phyloP scores from a whole-genome alignment of 2,113 vertebrate species.

The Eublepharis macularius region DNA sequence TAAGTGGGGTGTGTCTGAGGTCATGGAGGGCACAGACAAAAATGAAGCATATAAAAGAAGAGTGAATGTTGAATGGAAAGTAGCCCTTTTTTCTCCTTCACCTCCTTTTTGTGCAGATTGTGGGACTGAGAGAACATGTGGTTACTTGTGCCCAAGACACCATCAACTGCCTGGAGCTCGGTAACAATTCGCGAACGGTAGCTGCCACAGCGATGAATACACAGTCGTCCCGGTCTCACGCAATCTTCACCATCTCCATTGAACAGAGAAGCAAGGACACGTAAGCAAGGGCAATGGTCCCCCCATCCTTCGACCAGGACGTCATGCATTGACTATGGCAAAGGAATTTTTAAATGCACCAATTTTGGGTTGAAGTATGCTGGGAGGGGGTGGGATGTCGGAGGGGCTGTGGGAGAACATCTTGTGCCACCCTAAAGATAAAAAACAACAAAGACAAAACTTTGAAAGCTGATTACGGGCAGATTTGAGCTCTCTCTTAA shows the following conservation, averaged over 20 bases:
- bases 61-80: neutral
- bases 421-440: neutral
- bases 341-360: too few relatives aligned
- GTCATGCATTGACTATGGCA: neutral
- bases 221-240: constrained; percentile 93
- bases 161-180: constrained; percentile 88
- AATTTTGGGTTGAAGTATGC: too few relatives aligned
- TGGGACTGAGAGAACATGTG: constrained; percentile 87
- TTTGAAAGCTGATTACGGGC: neutral
- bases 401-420: neutral
- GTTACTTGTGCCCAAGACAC: constrained; percentile 84
- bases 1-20: neutral
- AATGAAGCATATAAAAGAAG: neutral
- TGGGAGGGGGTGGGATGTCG: neutral
- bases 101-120: constrained; percentile 80
- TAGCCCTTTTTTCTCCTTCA: neutral
- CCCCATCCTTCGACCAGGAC: too few relatives aligned
- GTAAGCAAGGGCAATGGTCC: constrained; percentile 71
- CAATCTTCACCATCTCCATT: constrained; percentile 93
- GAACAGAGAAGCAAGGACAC: constrained; percentile 89
- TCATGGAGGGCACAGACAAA: neutral
- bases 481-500: neutral
- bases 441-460: neutral
- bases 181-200: constrained; percentile 90
- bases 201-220: constrained; percentile 97